Base-by-base conservation (phyloP, 53 echinoderm and acorn worm species). In the Henricia sp. region DNA sequence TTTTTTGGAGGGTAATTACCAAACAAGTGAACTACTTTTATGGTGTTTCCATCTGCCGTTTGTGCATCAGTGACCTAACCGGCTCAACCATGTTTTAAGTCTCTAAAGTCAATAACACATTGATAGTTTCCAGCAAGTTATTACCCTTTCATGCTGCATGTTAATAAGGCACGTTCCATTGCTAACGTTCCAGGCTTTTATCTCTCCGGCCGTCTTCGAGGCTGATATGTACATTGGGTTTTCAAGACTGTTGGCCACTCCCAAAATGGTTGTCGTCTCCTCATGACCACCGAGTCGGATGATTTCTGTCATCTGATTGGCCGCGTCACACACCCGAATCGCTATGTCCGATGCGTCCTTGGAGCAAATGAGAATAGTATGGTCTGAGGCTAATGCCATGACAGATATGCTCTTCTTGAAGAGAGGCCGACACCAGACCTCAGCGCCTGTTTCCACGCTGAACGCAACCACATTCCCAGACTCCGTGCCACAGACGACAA, bases 101-200 rank as follows among this genome's bases (percentile, higher is more conserved):
- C n/a, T n/a, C n/a, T n/a, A n/a, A n/a, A n/a, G n/a, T n/a, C n/a
- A n/a, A n/a, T n/a, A n/a, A n/a, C n/a, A n/a, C n/a, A n/a, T n/a
- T n/a, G n/a, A n/a, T n/a, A n/a, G n/a, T n/a, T n/a, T n/a, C n/a
- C n/a, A n/a, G n/a, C n/a, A n/a, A n/a, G n/a, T n/a, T n/a, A 25
- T 60, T 17, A 80, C 80, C 80, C 64, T 43, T 50, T 63, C 80
- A 63, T 80, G 80, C 46, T 17, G 26, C 80, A 80, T 80, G 23
- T 62, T 80, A n/a, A 44, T 68, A 52, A 87, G 77, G 71, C 93
- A 93, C 38, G 87, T 71, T 29, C 93, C 93, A 17, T 60, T 77
- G 20, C 40, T 50, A 48, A 69, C 69, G 23, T 83, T 71, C 93
- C 93, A 93, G 14, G 87, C 60, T 62, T 71, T 93, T 23, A 87